Evolutionary conservation across 2,113 vertebrate genomes (phyloP).

Genomic region (Austrofundulus limnaeus): DNA sequence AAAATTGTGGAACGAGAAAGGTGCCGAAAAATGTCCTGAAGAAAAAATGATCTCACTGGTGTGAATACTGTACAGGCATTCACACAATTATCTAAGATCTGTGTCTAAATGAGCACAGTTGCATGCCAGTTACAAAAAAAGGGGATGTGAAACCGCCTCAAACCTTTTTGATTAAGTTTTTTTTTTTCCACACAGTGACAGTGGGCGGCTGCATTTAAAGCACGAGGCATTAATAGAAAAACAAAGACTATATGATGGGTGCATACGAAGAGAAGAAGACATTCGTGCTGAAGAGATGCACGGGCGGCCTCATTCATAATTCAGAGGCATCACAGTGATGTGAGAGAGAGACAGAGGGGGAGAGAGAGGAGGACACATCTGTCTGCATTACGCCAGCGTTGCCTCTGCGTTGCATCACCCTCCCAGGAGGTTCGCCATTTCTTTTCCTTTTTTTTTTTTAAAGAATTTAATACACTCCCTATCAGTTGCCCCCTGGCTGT

Average conservation of each 20-base stretch:
- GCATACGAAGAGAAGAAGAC: constrained; percentile 36
- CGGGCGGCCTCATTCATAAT: constrained; percentile 76
- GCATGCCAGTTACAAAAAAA: constrained; percentile 43
- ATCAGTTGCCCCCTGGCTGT: constrained; percentile 67
- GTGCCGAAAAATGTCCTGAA: too few species aligned
- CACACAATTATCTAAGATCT: constrained; percentile 43
- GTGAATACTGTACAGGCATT: too few species aligned
- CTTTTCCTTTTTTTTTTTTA: constrained; percentile 33
- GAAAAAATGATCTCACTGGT: too few species aligned
- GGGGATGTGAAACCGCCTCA: constrained; percentile 10
- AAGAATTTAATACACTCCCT: constrained; percentile 69
- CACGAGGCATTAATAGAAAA: constrained; percentile 32
- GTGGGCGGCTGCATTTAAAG: not conserved
- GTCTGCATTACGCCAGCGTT: constrained; percentile 76
- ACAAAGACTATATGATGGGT: constrained; percentile 58
- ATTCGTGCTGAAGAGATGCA: constrained; percentile 56
- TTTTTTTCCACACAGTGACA: constrained; percentile 23
- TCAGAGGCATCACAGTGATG: constrained; percentile 73
- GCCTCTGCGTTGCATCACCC: constrained; percentile 76
- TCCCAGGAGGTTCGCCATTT: constrained; percentile 57
- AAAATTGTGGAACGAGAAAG: too few species aligned
- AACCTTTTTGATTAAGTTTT: constrained; percentile 29
- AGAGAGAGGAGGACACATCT: constrained; percentile 63
- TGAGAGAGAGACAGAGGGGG: constrained; percentile 33
- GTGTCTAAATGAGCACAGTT: constrained; percentile 33